Evolutionary conservation across 2,113 vertebrate species (phyloP).

Genomic region (Rallus limicola): DNA sequence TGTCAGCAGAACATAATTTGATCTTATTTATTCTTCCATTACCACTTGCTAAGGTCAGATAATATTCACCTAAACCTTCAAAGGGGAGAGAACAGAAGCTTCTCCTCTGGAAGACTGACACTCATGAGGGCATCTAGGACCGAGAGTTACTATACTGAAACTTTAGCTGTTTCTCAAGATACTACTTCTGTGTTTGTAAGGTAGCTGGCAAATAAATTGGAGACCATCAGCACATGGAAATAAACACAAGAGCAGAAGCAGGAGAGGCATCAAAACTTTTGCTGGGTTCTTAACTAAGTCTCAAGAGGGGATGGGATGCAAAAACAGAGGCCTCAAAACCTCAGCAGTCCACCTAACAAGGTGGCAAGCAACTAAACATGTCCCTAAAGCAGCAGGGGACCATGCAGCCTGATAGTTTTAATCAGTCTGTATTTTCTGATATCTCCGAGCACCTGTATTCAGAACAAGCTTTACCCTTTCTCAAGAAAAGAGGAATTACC

Average conservation of each 20-base stretch:
- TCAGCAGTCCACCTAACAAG: neutral
- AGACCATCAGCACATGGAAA: neutral
- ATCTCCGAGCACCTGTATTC: neutral
- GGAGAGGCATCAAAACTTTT: neutral
- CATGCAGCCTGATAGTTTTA: neutral
- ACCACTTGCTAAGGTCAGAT: neutral
- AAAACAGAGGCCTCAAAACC: neutral
- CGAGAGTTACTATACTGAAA: neutral
- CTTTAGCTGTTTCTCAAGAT: neutral
- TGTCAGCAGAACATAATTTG: neutral
- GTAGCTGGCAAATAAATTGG: neutral
- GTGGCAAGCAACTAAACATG: neutral
- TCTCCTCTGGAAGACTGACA: neutral
- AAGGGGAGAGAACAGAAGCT: neutral
- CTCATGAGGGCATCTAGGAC: neutral
- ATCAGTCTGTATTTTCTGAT: neutral
- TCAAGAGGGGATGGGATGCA: neutral
- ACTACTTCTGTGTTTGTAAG: neutral
- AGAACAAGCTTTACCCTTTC: neutral
- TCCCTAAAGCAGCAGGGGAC: neutral
- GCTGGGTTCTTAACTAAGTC: neutral
- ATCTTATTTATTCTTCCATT: neutral
- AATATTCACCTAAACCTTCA: neutral
- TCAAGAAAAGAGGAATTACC: neutral
- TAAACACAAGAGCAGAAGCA: neutral